A percentile compares a stretch with the other conserved stretches of the same genome.
These are phyloP conservation scores for Alloscopus bannaensis DNA, from an alignment of 2,888 invertebrate genomes.

Conservation along the genomic window DNA sequence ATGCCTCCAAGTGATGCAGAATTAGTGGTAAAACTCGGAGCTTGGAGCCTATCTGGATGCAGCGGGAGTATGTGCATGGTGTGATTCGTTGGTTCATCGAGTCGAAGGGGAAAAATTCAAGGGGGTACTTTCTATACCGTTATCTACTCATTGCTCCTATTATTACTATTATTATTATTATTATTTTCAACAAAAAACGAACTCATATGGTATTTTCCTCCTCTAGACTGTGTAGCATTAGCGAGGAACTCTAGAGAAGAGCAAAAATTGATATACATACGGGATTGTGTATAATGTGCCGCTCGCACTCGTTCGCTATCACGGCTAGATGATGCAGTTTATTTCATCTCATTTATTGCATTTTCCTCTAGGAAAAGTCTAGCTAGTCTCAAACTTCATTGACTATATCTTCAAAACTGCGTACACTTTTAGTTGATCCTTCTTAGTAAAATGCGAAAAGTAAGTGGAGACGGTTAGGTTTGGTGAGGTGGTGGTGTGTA, in stretches of 20 bases:
- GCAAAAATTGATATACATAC: too few species aligned
- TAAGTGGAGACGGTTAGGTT: neutral
- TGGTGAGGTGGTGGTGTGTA: neutral
- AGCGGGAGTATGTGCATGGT: constrained; percentile 3
- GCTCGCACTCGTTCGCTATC: neutral
- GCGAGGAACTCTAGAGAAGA: too few species aligned
- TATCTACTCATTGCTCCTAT: constrained; percentile 5
- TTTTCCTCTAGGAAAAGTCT: constrained; percentile 34
- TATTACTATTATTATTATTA: constrained; percentile 32
- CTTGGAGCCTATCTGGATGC: neutral
- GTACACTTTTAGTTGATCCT: too few species aligned
- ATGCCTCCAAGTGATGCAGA: constrained; percentile 28
- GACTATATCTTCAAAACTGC: constrained; percentile 2
- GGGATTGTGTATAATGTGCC: neutral
- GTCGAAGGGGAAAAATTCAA: neutral
- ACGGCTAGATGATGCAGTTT: constrained; percentile 57
- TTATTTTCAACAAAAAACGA: constrained; percentile 32
- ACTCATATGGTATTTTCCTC: constrained; percentile 8
- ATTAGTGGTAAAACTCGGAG: constrained; percentile 24
- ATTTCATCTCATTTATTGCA: constrained; percentile 64
- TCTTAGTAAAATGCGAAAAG: neutral
- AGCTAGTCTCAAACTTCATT: neutral
- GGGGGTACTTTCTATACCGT: neutral
- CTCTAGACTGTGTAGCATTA: neutral
- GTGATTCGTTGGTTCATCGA: neutral